These are phyloP conservation scores for Seriola aureovittata DNA, from an alignment of 2,113 vertebrate genomes.

Conservation along the genomic window DNA sequence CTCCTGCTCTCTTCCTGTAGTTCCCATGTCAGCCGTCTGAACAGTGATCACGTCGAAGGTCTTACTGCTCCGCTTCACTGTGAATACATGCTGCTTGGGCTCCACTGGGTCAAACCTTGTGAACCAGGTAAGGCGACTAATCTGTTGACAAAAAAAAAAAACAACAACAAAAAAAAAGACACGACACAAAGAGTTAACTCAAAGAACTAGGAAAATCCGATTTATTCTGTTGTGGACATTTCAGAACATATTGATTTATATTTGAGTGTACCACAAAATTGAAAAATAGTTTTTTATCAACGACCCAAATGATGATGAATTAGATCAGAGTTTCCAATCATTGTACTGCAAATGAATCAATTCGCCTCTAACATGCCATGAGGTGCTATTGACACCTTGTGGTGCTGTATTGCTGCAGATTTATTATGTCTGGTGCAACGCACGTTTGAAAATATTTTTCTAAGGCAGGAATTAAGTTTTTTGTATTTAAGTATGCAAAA, in stretches of 20 bases:
- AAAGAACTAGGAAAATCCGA: not conserved
- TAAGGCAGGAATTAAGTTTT: too few species aligned
- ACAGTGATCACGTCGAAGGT: not conserved
- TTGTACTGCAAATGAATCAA: not conserved
- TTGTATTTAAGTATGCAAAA: too few species aligned
- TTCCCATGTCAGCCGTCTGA: not conserved
- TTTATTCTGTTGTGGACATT: not conserved
- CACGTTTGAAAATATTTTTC: too few species aligned
- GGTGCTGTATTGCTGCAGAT: conserved; percentile 2
- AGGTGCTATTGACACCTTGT: conserved; percentile 36
- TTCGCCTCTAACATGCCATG: not conserved
- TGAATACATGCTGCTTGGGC: conserved; percentile 46
- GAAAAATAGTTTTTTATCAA: not conserved
- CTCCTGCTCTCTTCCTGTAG: not conserved
- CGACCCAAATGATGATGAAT: not conserved
- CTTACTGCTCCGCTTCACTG: conserved; percentile 32
- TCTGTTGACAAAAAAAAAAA: conserved; percentile 74
- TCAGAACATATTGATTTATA: not conserved
- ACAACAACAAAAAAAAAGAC: not conserved
- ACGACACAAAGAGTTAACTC: not conserved
- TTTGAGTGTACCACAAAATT: not conserved
- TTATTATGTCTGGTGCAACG: too few species aligned
- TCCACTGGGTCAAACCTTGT: conserved; percentile 84
- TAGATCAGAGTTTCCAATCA: not conserved
- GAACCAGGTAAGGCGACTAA: conserved; percentile 93